A percentile compares a stretch with the other conserved stretches of the same genome.
Evolutionary conservation across 1,140 invertebrate species (phyloP).

Genomic region (Cyclargus thomasi): DNA sequence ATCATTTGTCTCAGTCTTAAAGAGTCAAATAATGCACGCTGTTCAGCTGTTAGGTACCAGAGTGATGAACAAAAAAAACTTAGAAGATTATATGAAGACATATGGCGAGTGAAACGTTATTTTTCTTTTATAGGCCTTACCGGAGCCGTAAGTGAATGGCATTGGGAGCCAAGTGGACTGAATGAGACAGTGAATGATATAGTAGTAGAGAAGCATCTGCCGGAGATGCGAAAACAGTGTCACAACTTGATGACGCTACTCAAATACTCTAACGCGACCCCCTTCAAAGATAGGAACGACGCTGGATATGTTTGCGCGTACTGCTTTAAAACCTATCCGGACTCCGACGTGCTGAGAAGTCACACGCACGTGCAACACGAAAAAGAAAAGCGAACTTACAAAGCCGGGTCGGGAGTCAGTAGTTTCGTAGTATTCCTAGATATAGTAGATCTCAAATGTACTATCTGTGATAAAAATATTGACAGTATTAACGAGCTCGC

Average conservation of each 20-base stretch:
- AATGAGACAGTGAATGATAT: slow-evolving; percentile 35
- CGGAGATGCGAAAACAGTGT: slow-evolving; percentile 67
- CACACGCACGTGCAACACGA: slow-evolving; percentile 54
- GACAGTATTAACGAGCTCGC: slow-evolving; percentile 42
- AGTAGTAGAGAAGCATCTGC: slow-evolving; percentile 48
- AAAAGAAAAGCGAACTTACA: slow-evolving; percentile 56
- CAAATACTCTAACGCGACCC: slow-evolving; percentile 59
- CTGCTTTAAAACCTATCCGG: slow-evolving; percentile 56
- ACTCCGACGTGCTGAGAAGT: slow-evolving; percentile 43
- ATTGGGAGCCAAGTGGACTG: slow-evolving; percentile 40
- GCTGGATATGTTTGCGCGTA: slow-evolving; percentile 63
- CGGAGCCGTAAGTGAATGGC: slow-evolving; percentile 52
- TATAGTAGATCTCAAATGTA: slow-evolving; percentile 62
- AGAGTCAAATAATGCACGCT: not conserved
- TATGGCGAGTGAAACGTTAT: slow-evolving; percentile 54
- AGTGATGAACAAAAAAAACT: not conserved
- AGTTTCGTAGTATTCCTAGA: slow-evolving; percentile 62
- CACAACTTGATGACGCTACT: slow-evolving; percentile 59
- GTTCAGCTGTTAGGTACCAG: not conserved
- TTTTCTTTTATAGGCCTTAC: slow-evolving; percentile 71
- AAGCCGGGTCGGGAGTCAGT: slow-evolving; percentile 51
- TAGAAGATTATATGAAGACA: slow-evolving; percentile 25
- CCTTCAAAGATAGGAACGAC: slow-evolving; percentile 64
- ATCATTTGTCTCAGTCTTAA: no score
- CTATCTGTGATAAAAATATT: slow-evolving; percentile 45